Evolutionary conservation across 2,113 vertebrate species (phyloP), one percentile per base, ranked within the genome.

Genomic region (Hippoglossus stenolepis): DNA sequence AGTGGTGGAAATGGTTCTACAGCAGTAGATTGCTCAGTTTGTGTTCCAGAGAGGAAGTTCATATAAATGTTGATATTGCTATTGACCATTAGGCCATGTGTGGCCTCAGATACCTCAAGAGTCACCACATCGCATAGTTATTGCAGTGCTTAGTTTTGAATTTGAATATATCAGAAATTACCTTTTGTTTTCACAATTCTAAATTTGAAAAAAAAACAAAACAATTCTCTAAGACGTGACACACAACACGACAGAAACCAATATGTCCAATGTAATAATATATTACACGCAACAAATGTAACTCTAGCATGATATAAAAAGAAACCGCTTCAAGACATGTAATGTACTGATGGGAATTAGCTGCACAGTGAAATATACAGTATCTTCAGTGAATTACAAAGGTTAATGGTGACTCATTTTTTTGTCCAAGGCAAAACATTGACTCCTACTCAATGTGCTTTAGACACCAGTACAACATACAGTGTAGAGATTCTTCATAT

Each of bases 341-440:
- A 45, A 75, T 75, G 70, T 73, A 71, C 56, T 38, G 71, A 65
- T 78, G 40, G 57, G 80, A 85, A 78, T 73, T 47, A 79, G 43
- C 73, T 85, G 76, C 80, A 87, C 73, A 68, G 59, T 73, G 21
- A 85, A 87, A 84, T 85, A 83, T 82, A 87, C 75, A 82, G 73
- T 75, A 82, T 88, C 73, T 80, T 80, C 35, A 84, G 87, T 86
- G 86, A 86, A 85, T 75, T 65, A 61, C 8, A 23, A 75, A 70
- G 53, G 53, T 69, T 10, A 21, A 31, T 31, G 31, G 31, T 7
- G 31, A 7, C 31, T 31, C 0, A 31, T 31, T 31, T 2, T 7
- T 31, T 7, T 6, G 31, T 31, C 31, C 31, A 31, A 31, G 31
- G 8, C 31, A 31, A 31, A 40, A 2, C 10, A 40, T 40, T 40